Evolutionary conservation across 2,888 invertebrate species (phyloP), one percentile per base, ranked within the genome.

Genomic region (Hoplodrina blanda): DNA sequence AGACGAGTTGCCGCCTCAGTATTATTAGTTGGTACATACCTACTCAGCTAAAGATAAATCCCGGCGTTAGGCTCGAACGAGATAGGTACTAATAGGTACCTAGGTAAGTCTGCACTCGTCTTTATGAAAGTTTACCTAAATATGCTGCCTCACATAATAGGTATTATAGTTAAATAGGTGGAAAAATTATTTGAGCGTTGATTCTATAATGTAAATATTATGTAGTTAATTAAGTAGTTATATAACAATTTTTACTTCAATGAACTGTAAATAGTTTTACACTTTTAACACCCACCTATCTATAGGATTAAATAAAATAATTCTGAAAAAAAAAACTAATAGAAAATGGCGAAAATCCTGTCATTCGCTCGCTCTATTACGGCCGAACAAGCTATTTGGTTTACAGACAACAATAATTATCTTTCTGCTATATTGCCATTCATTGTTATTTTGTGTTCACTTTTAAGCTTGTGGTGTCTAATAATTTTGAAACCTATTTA

Each of bases 251-350:
- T 50, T 75, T 30, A 13, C 41, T 46, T 74, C 37, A 20, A 53
- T 15, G 4, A 56, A 50, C 13, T 74, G 63, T 78, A 72, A 46
- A 41, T 71, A 63, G 50, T 75, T 72, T 73, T 62, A 64, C 57
- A 65, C 44, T 63, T 49, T 33, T 30, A 46, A 63, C 7, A 55
- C 10, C 50, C n/a, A 50, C 19, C 10, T 50, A 50, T 19, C 15
- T 64, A 49, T 57, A 65, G 37, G 5, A 59, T 33, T 15, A 67
- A 19, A 20, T 46, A 6, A 49, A 19, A 10, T 17, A 60, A 52
- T 55, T 73, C 53, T 11, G 41, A 60, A 53, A 75, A 57, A 44
- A 3, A 13, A 11, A 46, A 46, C 1, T 1, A 15, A 46, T 46
- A 11, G 17, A 17, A 46, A 17, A 46, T 46, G 46, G 46, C 46